phyloP scores from a whole-genome alignment of 2,888 invertebrate species.

The Leptopilina syphax region DNA sequence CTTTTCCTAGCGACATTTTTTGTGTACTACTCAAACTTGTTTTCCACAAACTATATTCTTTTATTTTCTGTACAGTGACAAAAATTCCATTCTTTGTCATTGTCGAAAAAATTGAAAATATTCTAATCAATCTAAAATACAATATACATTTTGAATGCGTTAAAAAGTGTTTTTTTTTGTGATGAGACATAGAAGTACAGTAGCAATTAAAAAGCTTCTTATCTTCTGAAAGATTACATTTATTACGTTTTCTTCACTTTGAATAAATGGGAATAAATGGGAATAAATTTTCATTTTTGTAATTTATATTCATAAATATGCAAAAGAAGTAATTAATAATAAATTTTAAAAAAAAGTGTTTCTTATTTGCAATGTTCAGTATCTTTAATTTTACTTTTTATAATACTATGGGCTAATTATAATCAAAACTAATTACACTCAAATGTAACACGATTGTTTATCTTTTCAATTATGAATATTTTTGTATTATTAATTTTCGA shows the following conservation, averaged over 20 bases:
- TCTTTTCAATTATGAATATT: constrained; percentile 9
- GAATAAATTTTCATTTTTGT: too few relatives aligned
- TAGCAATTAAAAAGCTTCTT: not conserved
- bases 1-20: constrained; percentile 18
- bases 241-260: not conserved
- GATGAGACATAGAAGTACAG: not conserved
- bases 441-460: not conserved
- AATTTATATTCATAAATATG: constrained; percentile 7
- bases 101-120: too few relatives aligned
- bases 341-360: not conserved
- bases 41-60: not conserved
- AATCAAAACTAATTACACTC: not conserved
- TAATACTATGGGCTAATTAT: too few relatives aligned
- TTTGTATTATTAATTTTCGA: not conserved
- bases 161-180: too few relatives aligned
- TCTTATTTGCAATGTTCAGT: not conserved
- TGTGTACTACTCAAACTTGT: not conserved
- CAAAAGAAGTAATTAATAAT: not conserved
- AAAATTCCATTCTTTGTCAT: too few relatives aligned
- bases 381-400: not conserved
- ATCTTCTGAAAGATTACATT: not conserved
- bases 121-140: too few relatives aligned
- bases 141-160: too few relatives aligned
- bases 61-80: too few relatives aligned
- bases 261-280: too few relatives aligned